Evolutionary conservation across 1,140 invertebrate species (phyloP).

Genomic region (Drosophila equinoxialis): DNA sequence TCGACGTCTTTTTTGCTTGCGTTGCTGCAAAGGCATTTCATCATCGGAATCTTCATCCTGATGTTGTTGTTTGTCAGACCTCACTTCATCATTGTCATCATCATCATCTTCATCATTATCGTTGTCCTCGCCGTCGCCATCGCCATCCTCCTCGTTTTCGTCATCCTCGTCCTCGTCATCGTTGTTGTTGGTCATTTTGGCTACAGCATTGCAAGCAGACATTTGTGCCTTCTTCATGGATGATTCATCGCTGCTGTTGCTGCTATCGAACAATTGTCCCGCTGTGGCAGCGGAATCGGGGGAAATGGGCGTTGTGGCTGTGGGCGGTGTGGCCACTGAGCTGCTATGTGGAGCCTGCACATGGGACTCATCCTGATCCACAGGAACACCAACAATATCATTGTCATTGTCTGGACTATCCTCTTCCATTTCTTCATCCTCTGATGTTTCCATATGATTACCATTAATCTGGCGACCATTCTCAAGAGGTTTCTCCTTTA

Average conservation of each 20-base stretch:
- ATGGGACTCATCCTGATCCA: constrained; percentile 20
- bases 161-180: constrained; percentile 50
- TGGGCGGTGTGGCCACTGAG: constrained; percentile 66
- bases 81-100: constrained; percentile 16
- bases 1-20: constrained; percentile 36
- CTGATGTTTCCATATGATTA: constrained; percentile 38
- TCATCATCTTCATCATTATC: constrained; percentile 32
- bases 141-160: constrained; percentile 34
- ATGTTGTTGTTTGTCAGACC: background rate
- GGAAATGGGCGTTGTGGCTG: constrained; percentile 72
- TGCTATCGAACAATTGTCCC: constrained; percentile 77
- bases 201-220: constrained; percentile 69
- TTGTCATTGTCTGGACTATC: constrained; percentile 17
- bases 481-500: constrained; percentile 15
- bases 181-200: constrained; percentile 63
- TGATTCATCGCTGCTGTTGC: constrained; percentile 76
- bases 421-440: constrained; percentile 46
- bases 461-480: constrained; percentile 26
- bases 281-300: constrained; percentile 78
- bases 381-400: background rate
- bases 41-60: constrained; percentile 50
- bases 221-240: constrained; percentile 78
- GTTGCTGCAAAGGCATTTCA: constrained; percentile 63
- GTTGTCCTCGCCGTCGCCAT: constrained; percentile 19
- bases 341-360: constrained; percentile 68